These are phyloP conservation scores for Poeciliopsis presidionis DNA, from an alignment of 2,797 vertebrate species.

Conservation along the genomic window DNA sequence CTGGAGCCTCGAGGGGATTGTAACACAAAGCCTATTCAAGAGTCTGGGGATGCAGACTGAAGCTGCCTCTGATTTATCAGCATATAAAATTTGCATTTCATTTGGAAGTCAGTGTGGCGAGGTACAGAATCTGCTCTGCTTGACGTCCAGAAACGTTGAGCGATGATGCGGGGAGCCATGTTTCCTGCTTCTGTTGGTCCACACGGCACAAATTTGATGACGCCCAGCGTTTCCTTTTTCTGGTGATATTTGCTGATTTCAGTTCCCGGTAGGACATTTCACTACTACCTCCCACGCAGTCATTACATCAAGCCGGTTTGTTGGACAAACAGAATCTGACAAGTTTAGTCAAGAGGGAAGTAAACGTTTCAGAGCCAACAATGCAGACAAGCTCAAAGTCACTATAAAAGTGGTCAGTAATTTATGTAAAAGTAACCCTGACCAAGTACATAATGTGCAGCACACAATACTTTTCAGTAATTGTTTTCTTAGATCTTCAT, in stretches of 20 bases:
- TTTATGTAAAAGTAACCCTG: background rate
- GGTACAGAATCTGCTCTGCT: background rate
- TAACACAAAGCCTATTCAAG: background rate
- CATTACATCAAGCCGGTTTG: background rate
- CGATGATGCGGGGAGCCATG: background rate
- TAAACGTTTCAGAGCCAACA: background rate
- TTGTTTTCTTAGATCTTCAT: background rate
- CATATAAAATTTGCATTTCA: background rate
- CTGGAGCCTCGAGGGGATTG: background rate
- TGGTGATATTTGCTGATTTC: background rate
- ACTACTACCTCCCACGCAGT: background rate
- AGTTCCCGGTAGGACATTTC: background rate
- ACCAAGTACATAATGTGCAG: background rate
- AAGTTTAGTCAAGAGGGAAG: background rate
- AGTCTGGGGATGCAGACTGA: background rate
- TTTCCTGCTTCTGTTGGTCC: background rate
- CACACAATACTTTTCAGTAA: background rate
- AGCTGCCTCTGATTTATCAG: background rate
- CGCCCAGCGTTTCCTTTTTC: background rate
- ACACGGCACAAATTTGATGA: background rate
- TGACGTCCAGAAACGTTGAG: background rate
- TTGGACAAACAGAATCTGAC: background rate
- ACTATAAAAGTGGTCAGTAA: background rate
- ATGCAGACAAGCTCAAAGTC: background rate
- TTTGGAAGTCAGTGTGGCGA: background rate